Evolutionary conservation across 2,888 invertebrate species (phyloP), one percentile per base, ranked within the genome.

Genomic region (Nymphalis polychloros): DNA sequence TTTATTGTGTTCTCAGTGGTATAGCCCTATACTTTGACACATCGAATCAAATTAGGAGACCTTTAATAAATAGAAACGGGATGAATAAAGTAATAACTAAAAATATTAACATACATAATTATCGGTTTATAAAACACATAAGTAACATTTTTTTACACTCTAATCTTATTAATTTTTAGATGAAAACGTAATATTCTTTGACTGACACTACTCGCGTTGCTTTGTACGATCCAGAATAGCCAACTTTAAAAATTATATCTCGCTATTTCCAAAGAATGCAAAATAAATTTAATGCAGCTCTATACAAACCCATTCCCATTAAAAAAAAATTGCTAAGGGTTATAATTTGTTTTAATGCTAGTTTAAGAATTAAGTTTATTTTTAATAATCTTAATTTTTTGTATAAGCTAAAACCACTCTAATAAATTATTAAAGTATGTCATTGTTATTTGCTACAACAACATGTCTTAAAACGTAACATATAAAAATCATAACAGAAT

Each of bases 161-260:
- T 73, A 80, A 76, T 78, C 73, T 74, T 78, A 83, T 78, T 79
- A 84, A 79, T 81, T 83, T 23, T 79, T 69, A 70, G 77, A 81
- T 85, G 81, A 88, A 91, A 91, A 85, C 83, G 88, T 86, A 88
- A 82, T 83, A 85, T 77, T 83, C 83, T 83, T 83, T 68, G 73
- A 76, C 72, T 90, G 86, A 89, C 89, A 90, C 86, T 86, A 87
- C 83, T 89, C 81, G 86, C 87, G 88, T 90, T 90, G 89, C 90
- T 91, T 90, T 91, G 87, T 89, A 90, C 83, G 81, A 72, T 73
- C 73, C 78, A 80, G 78, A 79, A 75, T 75, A 81, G 81, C 85
- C 85, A 87, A 76, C 19, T 67, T 64, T 80, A 75, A 68, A 72
- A 73, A 77, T 74, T 77, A 53, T 52, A 48, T 67, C 71, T 68